These are phyloP conservation scores for Gortyna flavago DNA, from an alignment of 2,888 invertebrate species.

Conservation along the genomic window DNA sequence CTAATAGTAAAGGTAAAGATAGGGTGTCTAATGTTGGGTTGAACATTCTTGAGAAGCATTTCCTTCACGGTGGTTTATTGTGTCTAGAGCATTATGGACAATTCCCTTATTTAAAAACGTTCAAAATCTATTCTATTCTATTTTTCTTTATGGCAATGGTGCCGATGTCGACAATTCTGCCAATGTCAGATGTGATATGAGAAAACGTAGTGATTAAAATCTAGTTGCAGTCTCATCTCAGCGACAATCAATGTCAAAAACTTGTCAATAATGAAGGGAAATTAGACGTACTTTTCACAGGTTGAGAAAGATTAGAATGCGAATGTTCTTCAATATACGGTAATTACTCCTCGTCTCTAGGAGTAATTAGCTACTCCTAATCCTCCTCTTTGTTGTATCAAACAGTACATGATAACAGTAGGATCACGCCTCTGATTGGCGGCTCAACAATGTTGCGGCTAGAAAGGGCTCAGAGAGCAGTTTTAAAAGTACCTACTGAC, in stretches of 20 bases:
- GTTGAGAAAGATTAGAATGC: not conserved
- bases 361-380: not conserved
- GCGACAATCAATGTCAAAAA: no score
- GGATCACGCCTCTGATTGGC: not conserved
- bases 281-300: not conserved
- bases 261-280: no score
- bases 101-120: not conserved
- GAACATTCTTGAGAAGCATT: not conserved
- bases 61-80: no score
- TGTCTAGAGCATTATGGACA: not conserved
- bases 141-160: no score
- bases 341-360: not conserved
- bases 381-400: not conserved
- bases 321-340: not conserved
- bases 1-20: no score
- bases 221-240: no score
- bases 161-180: no score
- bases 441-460: not conserved
- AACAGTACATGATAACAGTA: not conserved
- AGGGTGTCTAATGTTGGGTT: not conserved
- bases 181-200: no score
- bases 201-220: no score
- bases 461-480: no score
- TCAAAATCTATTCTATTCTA: no score
- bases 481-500: no score